These are phyloP conservation scores for Pararge aegeria DNA, from an alignment of 1,140 invertebrate genomes.

Conservation along the genomic window DNA sequence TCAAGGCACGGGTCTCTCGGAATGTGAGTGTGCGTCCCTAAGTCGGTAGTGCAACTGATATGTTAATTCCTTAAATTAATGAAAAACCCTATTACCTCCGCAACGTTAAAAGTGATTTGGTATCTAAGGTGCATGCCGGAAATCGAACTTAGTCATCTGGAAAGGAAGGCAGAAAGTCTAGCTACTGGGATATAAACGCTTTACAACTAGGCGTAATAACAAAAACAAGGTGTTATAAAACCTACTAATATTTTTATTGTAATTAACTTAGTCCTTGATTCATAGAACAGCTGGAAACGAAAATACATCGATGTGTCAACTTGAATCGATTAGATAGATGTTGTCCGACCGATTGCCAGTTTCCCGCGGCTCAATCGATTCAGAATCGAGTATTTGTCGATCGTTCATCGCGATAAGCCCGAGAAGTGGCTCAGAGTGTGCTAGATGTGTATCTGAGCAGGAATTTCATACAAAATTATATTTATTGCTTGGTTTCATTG, in stretches of 20 bases:
- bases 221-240: no score
- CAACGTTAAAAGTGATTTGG: no score
- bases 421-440: slow-evolving; percentile 28
- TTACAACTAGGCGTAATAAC: no score
- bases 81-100: no score
- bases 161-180: no score
- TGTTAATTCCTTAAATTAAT: no score
- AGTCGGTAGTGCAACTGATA: no score
- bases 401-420: slow-evolving; percentile 25
- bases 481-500: slow-evolving; percentile 20
- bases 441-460: slow-evolving; percentile 25
- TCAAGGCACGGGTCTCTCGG: no score
- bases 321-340: slow-evolving; percentile 39
- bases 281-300: slow-evolving; percentile 1
- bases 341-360: slow-evolving; percentile 33
- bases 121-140: no score
- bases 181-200: no score
- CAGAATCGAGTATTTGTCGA: slow-evolving; percentile 41
- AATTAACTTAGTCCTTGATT: slow-evolving; percentile 10
- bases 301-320: slow-evolving; percentile 30
- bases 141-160: no score
- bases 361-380: slow-evolving; percentile 37
- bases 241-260: neutral
- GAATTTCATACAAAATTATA: slow-evolving; percentile 28
- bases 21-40: no score